phyloP scores from a whole-genome alignment of 1,140 invertebrate species.

The Zaprionus camerounensis region DNA sequence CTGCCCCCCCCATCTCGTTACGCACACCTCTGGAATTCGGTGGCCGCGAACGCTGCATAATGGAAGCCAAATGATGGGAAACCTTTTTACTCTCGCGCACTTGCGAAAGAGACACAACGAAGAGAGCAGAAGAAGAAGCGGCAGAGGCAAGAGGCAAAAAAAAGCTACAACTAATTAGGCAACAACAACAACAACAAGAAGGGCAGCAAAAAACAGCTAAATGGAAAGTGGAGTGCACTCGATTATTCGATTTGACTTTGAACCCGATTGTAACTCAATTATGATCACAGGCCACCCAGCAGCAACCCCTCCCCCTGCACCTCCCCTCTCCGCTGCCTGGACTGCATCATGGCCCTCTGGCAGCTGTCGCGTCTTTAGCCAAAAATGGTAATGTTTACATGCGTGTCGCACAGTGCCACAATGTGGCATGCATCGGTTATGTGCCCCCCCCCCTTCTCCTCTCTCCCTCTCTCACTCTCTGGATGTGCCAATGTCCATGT shows the following conservation, averaged over 20 bases:
- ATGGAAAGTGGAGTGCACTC: slow-evolving; percentile 68
- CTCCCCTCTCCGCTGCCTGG: not conserved
- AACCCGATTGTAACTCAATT: slow-evolving; percentile 76
- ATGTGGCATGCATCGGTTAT: slow-evolving; percentile 33
- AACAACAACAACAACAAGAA: slow-evolving; percentile 63
- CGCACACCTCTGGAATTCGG: slow-evolving; percentile 76
- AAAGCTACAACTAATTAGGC: slow-evolving; percentile 72
- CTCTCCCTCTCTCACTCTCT: slow-evolving; percentile 5
- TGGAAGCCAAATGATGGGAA: slow-evolving; percentile 82
- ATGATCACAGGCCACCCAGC: slow-evolving; percentile 70
- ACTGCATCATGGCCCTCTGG: slow-evolving; percentile 5
- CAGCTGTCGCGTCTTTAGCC: slow-evolving; percentile 80
- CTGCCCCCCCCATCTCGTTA: slow-evolving; percentile 44
- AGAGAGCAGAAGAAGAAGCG: slow-evolving; percentile 24
- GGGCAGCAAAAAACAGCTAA: slow-evolving; percentile 45
- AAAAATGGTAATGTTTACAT: slow-evolving; percentile 83
- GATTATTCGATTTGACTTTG: slow-evolving; percentile 70
- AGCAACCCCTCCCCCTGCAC: not conserved
- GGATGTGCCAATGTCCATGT: slow-evolving; percentile 63
- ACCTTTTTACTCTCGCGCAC: slow-evolving; percentile 57
- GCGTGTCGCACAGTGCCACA: slow-evolving; percentile 64
- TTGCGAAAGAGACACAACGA: slow-evolving; percentile 35
- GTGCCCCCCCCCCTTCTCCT: slow-evolving; percentile 19
- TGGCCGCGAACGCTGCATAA: slow-evolving; percentile 81
- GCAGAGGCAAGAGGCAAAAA: slow-evolving; percentile 14